These are phyloP conservation scores for Dryas iulia DNA, from an alignment of 1,140 invertebrate genomes.

Conservation along the genomic window DNA sequence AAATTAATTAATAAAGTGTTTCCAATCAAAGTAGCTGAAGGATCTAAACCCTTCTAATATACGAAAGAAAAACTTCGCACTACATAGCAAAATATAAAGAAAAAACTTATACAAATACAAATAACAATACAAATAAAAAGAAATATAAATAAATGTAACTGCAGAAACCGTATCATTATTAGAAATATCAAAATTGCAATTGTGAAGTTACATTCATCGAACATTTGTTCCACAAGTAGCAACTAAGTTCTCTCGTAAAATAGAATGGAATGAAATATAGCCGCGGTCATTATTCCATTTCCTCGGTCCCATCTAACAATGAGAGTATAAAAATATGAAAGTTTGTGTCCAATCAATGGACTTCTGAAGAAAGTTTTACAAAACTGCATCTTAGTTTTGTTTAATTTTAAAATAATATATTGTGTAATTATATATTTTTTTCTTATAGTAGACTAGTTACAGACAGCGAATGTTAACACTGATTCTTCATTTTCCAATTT, in stretches of 20 bases:
- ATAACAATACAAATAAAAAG: neutral
- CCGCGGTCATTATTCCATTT: neutral
- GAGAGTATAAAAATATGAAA: conserved; percentile 15
- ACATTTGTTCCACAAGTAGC: neutral
- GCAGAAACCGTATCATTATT: neutral
- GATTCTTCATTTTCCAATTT: too few relatives aligned
- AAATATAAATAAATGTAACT: neutral
- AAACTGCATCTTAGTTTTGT: conserved; percentile 3
- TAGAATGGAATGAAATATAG: neutral
- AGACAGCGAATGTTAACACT: too few relatives aligned
- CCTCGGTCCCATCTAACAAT: neutral
- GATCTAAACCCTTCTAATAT: too few relatives aligned
- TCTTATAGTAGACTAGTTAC: too few relatives aligned
- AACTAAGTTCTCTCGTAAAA: neutral
- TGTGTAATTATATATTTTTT: neutral
- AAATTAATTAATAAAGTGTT: too few relatives aligned
- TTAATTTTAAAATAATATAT: neutral
- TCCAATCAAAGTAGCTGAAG: too few relatives aligned
- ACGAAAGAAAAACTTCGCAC: too few relatives aligned
- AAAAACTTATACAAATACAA: too few relatives aligned
- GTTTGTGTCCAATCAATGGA: conserved; percentile 13
- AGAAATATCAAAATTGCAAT: neutral
- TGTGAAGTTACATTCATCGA: neutral
- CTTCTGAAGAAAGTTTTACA: conserved; percentile 5
- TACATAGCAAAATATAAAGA: too few relatives aligned